phyloP scores from a whole-genome alignment of 1,140 invertebrate species.

The Dysdera silvatica region DNA sequence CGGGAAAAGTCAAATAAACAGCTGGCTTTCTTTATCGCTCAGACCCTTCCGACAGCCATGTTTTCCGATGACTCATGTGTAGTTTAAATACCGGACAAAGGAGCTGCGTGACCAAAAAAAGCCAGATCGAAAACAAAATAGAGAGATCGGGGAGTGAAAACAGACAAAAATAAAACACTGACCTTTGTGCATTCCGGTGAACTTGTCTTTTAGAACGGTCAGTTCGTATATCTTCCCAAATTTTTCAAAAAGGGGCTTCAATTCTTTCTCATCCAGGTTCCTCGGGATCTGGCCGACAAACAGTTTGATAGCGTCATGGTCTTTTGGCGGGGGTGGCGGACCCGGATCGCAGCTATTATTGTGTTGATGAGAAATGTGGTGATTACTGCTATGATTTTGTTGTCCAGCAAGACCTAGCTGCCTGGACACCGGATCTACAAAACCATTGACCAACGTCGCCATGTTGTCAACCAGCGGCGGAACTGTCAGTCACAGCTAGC shows the following conservation, averaged over 20 bases:
- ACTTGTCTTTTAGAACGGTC: constrained; percentile 83
- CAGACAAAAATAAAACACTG: constrained; percentile 34
- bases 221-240: constrained; percentile 91
- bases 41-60: too few relatives aligned
- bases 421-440: constrained; percentile 20
- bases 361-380: constrained; percentile 1
- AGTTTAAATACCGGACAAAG: too few relatives aligned
- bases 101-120: too few relatives aligned
- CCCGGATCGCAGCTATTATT: neutral
- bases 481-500: too few relatives aligned
- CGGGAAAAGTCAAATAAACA: too few relatives aligned
- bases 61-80: too few relatives aligned
- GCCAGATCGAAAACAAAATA: too few relatives aligned
- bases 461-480: constrained; percentile 15
- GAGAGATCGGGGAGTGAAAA: too few relatives aligned
- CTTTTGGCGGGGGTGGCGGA: constrained; percentile 38
- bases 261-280: constrained; percentile 77
- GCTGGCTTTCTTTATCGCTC: too few relatives aligned
- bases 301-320: constrained; percentile 64
- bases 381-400: constrained; percentile 6
- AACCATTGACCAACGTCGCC: constrained; percentile 25
- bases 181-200: constrained; percentile 91
- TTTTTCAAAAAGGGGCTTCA: constrained; percentile 82
- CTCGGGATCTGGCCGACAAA: constrained; percentile 90
- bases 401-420: constrained; percentile 17